Base-by-base conservation (phyloP, 2,797 vertebrate species). In the Emys orbicularis region DNA sequence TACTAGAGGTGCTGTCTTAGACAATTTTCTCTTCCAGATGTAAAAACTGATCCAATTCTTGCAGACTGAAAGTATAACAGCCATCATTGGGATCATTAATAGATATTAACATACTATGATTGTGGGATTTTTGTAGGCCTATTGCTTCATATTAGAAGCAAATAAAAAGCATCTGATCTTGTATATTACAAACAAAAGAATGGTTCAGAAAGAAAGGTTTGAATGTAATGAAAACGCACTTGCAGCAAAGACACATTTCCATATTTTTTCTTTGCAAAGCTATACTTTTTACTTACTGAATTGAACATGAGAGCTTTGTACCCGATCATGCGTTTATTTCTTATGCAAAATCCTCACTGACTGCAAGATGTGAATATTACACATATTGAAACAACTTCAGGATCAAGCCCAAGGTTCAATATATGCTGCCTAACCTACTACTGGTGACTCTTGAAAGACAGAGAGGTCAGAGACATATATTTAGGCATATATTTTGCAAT, bases 281-380 rank as follows among this genome's bases (percentile, higher is more conserved):
- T 92, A n/a, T 25, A 57, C 21, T 29, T 77, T 91, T 85, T 49
- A 84, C 8, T 79, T 47, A 92, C 93, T 93, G 37, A 89, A 86
- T 82, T 83, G 25, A 88, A 72, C 72, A 12, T 85, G 12, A 18
- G 52, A 86, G 13, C 57, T 90, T 94, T 5, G 1, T 93, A 52
- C 83, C 25, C 34, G 74, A 10, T 88, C 89, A 41, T 65, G 50
- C 4, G 6, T 81, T 85, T n/a, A 87, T 92, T 91, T 92, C 61
- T 87, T 76, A 90, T 49, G 76, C 23, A 86, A 94, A 90, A 77
- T 77, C 86, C 19, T 18, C 8, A 83, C 93, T 94, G 61, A 61
- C 53, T 8, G 77, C 84, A 90, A 41, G 23, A 72, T 12, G n/a
- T 84, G 34, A 81, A 74, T 83, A 85, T 53, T 84, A 18, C 34